A percentile compares a stretch with the other conserved stretches of the same genome.
Evolutionary conservation across 2,797 vertebrate species (phyloP).

Genomic region (Arnoldichthys spilopterus): DNA sequence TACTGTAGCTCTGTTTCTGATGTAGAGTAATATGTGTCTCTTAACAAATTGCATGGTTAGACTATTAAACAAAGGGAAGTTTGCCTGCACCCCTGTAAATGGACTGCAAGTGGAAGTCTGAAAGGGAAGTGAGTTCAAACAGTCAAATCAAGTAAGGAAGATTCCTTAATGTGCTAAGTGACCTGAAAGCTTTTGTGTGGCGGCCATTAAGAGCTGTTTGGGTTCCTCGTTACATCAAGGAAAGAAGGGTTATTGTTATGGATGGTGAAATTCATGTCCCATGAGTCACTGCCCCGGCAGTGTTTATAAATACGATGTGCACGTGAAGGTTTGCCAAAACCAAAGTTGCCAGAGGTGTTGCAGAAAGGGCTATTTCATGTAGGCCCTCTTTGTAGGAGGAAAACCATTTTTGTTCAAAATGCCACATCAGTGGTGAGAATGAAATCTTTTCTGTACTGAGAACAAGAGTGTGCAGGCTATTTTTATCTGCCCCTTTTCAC

Average conservation of each 20-base stretch:
- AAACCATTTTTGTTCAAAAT: too few relatives aligned
- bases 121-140: conserved; percentile 45
- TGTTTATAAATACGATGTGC: conserved; percentile 10
- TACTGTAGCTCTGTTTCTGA: background rate
- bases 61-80: conserved; percentile 43
- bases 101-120: conserved; percentile 42
- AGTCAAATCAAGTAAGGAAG: conserved; percentile 48
- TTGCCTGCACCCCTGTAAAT: conserved; percentile 24
- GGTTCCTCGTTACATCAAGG: conserved; percentile 14
- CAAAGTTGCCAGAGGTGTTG: background rate
- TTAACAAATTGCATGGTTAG: conserved; percentile 11
- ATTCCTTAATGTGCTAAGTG: conserved; percentile 43
- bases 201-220: conserved; percentile 6
- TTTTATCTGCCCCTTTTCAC: too few relatives aligned
- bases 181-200: conserved; percentile 23
- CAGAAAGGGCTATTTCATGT: background rate
- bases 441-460: too few relatives aligned
- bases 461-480: too few relatives aligned
- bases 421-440: too few relatives aligned
- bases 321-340: background rate
- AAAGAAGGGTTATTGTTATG: conserved; percentile 6
- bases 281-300: background rate
- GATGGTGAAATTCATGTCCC: conserved; percentile 1
- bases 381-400: background rate
- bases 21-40: background rate